Base-by-base conservation (phyloP, 2,113 vertebrate genomes). In the Eurypyga helias region DNA sequence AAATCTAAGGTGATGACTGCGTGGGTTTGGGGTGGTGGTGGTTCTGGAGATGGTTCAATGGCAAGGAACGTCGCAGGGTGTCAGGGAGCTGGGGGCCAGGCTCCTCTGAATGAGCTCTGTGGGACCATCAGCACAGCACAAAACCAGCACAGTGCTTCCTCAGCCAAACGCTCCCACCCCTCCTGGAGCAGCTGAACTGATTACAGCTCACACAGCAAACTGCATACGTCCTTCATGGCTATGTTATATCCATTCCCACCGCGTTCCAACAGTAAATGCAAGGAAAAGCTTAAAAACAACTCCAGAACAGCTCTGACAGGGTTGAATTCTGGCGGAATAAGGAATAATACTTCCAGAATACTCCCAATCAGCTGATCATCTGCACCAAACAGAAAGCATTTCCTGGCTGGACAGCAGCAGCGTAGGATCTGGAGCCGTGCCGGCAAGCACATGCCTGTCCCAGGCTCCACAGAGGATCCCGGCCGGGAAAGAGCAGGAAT, bases 381-480 rank as follows among this genome's bases (percentile, higher is more conserved):
- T 73, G 41, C 31, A 24, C 49, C 13, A 54, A 54, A 28, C 71
- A 86, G 72, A 36, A 65, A 52, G 41, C 9, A 69, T 43, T 81
- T 17, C 0, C 67, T 69, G 86, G 79, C 66, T 69, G 64, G 46
- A 81, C 57, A 61, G 57, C 57, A 61, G 52, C 48, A 72, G 84
- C 34, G 49, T 38, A 52, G 90, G 67, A 31, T 31, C 62, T 69
- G 87, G 87, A 94, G 57, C 25, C 3, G 43, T 21, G 61, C 46
- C 52, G 26, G 6, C 1, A 2, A 51, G 57, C 43, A 46, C 66
- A 67, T 0, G 2, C 62, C 75, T 34, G 48, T 65, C 90, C 81
- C 82, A 57, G 7, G 1, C 14, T 26, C 45, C 0, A 0, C 1
- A 2, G 3, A 14, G 57, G 62, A 49, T 51, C 57, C 57, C 25